Conservation (phyloP, 2,797 vertebrate species). For the Sphenopsis melanotis region DNA sequence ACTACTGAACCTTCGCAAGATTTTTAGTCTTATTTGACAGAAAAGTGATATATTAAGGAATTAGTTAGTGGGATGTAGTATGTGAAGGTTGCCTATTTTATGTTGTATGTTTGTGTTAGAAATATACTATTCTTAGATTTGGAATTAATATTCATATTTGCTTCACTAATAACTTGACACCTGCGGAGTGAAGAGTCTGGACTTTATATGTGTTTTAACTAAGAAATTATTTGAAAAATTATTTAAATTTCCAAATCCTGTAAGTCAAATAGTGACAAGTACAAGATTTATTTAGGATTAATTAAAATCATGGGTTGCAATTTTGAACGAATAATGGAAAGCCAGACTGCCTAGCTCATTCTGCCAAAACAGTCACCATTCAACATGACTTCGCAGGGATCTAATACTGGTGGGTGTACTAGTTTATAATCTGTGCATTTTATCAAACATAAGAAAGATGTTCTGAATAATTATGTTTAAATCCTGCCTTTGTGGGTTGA, state of each 20-base stretch:
- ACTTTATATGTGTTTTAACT: neutral
- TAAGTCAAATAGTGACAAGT: neutral
- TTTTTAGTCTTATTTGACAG: neutral
- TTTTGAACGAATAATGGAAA: neutral
- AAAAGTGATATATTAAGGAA: neutral
- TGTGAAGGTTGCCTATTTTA: too few relatives aligned
- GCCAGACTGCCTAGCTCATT: neutral
- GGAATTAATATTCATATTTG: neutral
- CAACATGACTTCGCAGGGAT: accelerated
- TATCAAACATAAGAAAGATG: neutral
- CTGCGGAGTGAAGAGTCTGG: neutral
- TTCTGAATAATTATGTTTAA: neutral
- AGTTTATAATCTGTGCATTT: neutral
- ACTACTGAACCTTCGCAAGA: neutral
- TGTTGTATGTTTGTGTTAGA: neutral
- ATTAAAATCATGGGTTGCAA: neutral
- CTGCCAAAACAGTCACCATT: neutral
- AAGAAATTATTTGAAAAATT: neutral
- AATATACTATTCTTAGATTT: neutral
- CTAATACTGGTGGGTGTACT: neutral
- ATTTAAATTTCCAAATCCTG: neutral
- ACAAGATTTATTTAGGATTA: neutral
- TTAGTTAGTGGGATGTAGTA: neutral
- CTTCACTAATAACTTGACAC: neutral
- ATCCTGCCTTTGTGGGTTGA: neutral